phyloP scores from a whole-genome alignment of 2,888 invertebrate genomes.

The Protophormia terraenovae region DNA sequence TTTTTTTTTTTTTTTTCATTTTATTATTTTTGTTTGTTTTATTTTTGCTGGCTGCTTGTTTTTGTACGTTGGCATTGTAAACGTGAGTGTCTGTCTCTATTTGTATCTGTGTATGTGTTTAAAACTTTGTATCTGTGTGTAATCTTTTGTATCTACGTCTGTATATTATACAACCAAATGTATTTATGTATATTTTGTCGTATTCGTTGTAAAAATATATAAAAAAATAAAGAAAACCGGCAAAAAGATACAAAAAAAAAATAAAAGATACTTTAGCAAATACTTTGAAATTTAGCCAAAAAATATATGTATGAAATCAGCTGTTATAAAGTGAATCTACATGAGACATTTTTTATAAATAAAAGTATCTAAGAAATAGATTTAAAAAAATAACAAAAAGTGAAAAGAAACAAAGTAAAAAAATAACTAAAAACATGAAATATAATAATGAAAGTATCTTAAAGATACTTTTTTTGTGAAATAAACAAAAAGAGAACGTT shows the following conservation, averaged over 20 bases:
- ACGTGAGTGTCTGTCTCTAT: conserved; percentile 30
- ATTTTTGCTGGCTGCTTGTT: conserved; percentile 25
- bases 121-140: background rate
- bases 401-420: background rate
- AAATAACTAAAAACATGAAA: background rate
- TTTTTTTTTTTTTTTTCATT: background rate
- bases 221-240: conserved; percentile 33
- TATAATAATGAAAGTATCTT: background rate
- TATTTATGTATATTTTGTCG: too few species aligned
- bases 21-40: background rate
- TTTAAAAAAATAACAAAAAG: background rate
- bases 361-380: background rate
- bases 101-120: background rate
- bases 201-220: conserved; percentile 20
- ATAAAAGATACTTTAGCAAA: background rate
- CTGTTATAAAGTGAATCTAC: background rate
- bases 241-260: conserved; percentile 20
- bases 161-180: conserved; percentile 43
- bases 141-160: background rate
- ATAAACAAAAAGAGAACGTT: too few species aligned
- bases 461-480: background rate
- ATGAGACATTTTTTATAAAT: background rate
- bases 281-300: conserved; percentile 22
- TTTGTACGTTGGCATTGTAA: conserved; percentile 53
- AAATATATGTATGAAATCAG: conserved; percentile 14